phyloP scores from a whole-genome alignment of 2,888 invertebrate species.

The Aphodius sticticus region DNA sequence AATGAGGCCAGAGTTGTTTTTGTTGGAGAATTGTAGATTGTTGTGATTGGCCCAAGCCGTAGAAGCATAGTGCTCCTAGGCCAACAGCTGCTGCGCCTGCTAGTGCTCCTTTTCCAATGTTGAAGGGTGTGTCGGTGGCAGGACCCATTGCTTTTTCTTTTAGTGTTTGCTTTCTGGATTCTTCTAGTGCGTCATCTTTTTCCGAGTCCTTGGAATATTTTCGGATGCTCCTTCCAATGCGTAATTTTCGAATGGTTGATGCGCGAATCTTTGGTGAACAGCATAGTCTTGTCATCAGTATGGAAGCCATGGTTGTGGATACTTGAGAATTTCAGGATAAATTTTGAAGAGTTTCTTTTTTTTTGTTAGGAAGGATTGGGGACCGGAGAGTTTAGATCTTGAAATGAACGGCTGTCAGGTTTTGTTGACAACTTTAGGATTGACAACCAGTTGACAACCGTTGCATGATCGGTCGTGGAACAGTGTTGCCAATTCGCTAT shows the following conservation, averaged over 20 bases:
- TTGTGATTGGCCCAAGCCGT: constrained; percentile 76
- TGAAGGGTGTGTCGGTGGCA: constrained; percentile 83
- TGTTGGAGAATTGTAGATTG: not conserved
- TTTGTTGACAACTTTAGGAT: not conserved
- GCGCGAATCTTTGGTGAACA: constrained; percentile 31
- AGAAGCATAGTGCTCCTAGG: constrained; percentile 92
- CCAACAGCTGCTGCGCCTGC: constrained; percentile 91
- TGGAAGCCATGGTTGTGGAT: constrained; percentile 47
- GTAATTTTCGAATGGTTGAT: not conserved
- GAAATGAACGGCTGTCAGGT: not conserved
- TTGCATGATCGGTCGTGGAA: too few species aligned
- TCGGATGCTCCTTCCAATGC: constrained; percentile 56
- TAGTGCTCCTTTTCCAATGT: constrained; percentile 84
- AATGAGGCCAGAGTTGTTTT: constrained; percentile 82
- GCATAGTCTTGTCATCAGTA: constrained; percentile 51
- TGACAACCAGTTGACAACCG: not conserved
- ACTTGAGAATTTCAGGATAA: not conserved
- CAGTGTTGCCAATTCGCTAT: too few species aligned
- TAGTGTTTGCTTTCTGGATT: constrained; percentile 64
- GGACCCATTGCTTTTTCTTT: constrained; percentile 80
- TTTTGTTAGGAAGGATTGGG: not conserved
- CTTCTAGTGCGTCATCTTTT: constrained; percentile 54
- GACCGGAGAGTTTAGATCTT: not conserved
- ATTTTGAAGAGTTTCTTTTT: not conserved
- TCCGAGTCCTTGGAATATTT: constrained; percentile 64